phyloP scores from a whole-genome alignment of 2,797 vertebrate species.

The Hozukius guyotensis region DNA sequence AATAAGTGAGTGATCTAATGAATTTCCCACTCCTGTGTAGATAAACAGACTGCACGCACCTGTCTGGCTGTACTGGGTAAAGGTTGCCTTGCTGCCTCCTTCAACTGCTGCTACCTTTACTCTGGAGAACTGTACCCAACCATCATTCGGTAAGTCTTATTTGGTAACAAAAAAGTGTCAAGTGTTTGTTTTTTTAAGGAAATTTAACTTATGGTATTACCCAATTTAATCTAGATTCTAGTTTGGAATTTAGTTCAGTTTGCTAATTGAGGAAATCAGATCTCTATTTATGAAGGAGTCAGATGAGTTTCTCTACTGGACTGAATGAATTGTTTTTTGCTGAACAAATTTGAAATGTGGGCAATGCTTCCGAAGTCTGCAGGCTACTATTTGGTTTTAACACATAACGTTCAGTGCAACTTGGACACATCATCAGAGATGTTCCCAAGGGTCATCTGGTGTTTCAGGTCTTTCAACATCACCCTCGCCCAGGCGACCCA shows the following conservation, averaged over 20 bases:
- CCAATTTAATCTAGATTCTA: no score
- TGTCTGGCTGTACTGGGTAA: conserved; percentile 91
- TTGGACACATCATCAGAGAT: no score
- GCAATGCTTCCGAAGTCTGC: background rate
- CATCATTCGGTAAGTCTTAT: conserved; percentile 84
- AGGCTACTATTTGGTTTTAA: background rate
- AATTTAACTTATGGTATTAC: no score
- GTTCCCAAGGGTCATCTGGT: no score
- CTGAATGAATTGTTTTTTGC: no score
- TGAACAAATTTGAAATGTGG: background rate
- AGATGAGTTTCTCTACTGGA: background rate
- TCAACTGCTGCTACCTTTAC: conserved; percentile 91
- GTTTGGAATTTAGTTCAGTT: no score
- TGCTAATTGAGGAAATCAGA: no score
- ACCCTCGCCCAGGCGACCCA: no score
- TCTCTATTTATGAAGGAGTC: no score
- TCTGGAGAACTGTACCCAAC: conserved; percentile 92
- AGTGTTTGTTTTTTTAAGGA: background rate
- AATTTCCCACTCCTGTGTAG: conserved; percentile 68
- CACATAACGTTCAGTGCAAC: no score
- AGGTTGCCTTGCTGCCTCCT: conserved; percentile 90
- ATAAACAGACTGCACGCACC: conserved; percentile 83
- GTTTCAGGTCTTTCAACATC: no score
- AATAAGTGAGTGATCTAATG: background rate
- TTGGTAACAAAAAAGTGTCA: background rate